Evolutionary conservation across 2,113 vertebrate genomes (phyloP).

Genomic region (Syngnathus scovelli): DNA sequence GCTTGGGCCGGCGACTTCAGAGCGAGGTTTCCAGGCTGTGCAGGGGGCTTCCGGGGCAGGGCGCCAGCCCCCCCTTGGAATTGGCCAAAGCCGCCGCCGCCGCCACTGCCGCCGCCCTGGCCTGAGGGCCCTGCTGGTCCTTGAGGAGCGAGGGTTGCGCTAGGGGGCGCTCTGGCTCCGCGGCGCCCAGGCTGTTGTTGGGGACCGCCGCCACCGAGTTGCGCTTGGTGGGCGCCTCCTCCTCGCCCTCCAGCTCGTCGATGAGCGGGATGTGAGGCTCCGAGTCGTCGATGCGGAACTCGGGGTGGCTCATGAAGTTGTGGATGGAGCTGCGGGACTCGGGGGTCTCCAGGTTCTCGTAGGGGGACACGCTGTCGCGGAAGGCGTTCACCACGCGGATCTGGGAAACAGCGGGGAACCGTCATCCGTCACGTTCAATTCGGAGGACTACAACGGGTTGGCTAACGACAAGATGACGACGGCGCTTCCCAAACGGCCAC

Average conservation of each 20-base stretch:
- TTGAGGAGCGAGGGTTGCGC: conserved; percentile 75
- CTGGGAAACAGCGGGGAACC: conserved; percentile 55
- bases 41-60: conserved; percentile 91
- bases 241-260: conserved; percentile 89
- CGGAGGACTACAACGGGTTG: too few species aligned
- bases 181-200: conserved; percentile 13
- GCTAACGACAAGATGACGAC: neutral
- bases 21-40: conserved; percentile 99
- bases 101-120: conserved; percentile 56
- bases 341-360: conserved; percentile 90
- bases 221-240: conserved; percentile 86
- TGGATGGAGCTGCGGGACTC: conserved; percentile 97
- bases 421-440: neutral
- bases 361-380: conserved; percentile 85
- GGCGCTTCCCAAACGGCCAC: conserved; percentile 47
- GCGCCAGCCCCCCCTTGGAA: conserved; percentile 65
- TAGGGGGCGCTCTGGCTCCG: conserved; percentile 71
- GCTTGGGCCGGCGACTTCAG: conserved; percentile 59
- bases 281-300: conserved; percentile 94
- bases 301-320: conserved; percentile 97
- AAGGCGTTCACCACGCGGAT: conserved; percentile 98
- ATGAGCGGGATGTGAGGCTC: conserved; percentile 92
- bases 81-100: conserved; percentile 65
- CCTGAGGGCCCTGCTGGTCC: conserved; percentile 64
- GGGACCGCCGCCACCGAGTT: conserved; percentile 73